These are phyloP conservation scores for Protonemura montana DNA, from an alignment of 2,888 invertebrate species.

Conservation along the genomic window DNA sequence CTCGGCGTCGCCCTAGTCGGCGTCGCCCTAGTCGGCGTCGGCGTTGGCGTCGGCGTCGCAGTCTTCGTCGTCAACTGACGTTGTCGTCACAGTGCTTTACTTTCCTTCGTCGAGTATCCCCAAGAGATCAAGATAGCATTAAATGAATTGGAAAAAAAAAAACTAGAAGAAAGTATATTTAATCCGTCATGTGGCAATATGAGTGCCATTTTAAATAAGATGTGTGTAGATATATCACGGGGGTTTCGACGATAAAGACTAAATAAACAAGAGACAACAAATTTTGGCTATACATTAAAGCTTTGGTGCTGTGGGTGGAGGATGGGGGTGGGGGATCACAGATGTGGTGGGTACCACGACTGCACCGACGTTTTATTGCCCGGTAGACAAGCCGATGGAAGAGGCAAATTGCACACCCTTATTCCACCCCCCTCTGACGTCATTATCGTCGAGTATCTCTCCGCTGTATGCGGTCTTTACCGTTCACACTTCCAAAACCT, in stretches of 20 bases:
- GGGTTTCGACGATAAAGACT: slow-evolving; percentile 2
- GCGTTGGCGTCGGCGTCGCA: background rate
- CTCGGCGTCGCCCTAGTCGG: background rate
- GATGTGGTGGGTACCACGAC: background rate
- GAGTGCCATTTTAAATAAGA: background rate
- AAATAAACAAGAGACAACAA: background rate
- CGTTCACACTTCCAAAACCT: background rate
- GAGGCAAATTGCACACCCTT: background rate
- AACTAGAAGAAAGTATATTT: background rate
- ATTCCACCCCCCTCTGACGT: background rate
- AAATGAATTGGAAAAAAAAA: slow-evolving; percentile 17
- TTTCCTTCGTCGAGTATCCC: slow-evolving; percentile 22
- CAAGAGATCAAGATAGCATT: slow-evolving; percentile 20
- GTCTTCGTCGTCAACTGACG: slow-evolving; percentile 8
- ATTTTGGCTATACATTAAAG: background rate
- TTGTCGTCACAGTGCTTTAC: slow-evolving; percentile 9
- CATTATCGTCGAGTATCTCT: background rate
- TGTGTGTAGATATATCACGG: background rate
- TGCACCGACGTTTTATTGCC: background rate
- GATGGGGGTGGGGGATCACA: background rate
- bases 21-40: background rate
- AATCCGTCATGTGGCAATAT: background rate
- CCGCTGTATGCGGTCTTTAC: background rate
- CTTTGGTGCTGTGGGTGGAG: too few species aligned
- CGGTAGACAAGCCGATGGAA: background rate